These are phyloP conservation scores for Polylopha cassiicola DNA, from an alignment of 2,888 invertebrate species.

Conservation along the genomic window DNA sequence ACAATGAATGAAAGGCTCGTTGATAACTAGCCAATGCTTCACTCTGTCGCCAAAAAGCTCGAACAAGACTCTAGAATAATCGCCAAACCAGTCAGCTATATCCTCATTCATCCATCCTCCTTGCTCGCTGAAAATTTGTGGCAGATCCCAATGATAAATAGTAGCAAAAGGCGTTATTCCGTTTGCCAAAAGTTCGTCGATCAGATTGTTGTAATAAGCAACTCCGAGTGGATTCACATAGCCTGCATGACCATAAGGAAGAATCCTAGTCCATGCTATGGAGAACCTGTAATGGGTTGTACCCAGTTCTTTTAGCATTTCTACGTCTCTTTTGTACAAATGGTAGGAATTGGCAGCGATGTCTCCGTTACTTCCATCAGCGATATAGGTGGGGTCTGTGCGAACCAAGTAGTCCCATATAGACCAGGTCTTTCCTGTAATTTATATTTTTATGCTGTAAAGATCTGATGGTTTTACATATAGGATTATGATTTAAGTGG, in stretches of 20 bases:
- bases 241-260: constrained; percentile 76
- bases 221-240: constrained; percentile 78
- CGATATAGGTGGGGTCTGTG: constrained; percentile 4
- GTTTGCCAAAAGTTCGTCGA: constrained; percentile 75
- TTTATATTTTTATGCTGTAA: background rate
- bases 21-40: constrained; percentile 80
- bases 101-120: constrained; percentile 41
- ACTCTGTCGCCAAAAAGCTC: constrained; percentile 73
- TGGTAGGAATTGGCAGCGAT: constrained; percentile 10
- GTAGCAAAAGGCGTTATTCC: constrained; percentile 75
- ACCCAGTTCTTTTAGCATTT: constrained; percentile 65
- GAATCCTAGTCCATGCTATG: constrained; percentile 79
- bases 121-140: constrained; percentile 42
- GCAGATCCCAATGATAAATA: constrained; percentile 77
- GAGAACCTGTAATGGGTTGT: constrained; percentile 73
- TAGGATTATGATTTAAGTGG: too few relatives aligned
- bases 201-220: constrained; percentile 80
- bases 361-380: constrained; percentile 6
- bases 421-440: constrained; percentile 11
- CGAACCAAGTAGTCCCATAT: constrained; percentile 11
- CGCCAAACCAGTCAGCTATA: constrained; percentile 41
- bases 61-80: constrained; percentile 54
- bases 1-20: constrained; percentile 73
- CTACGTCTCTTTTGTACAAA: constrained; percentile 57
- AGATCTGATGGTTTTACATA: too few relatives aligned